These are phyloP conservation scores for Atta cephalotes DNA, from an alignment of 1,140 invertebrate species.

Conservation along the genomic window DNA sequence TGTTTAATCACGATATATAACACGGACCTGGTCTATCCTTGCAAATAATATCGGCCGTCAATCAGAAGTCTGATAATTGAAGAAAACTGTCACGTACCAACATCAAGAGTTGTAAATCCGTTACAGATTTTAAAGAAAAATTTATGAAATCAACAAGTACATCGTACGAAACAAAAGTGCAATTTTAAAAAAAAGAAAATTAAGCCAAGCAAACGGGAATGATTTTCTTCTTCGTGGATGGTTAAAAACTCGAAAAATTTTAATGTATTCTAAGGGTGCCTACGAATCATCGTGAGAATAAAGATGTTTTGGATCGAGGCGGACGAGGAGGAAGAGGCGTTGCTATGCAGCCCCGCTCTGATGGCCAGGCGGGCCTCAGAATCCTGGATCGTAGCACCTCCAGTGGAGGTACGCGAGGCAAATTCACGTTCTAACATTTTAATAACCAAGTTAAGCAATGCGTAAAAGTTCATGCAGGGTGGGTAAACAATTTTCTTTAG, in stretches of 20 bases:
- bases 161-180: background rate
- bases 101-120: background rate
- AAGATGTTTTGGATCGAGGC: slow-evolving; percentile 90
- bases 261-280: background rate
- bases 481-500: background rate
- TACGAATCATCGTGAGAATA: background rate
- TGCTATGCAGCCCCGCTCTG: slow-evolving; percentile 94
- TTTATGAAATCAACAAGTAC: background rate
- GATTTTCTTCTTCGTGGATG: slow-evolving; percentile 29
- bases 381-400: slow-evolving; percentile 94
- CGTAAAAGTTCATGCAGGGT: background rate
- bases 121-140: background rate
- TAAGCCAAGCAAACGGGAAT: background rate
- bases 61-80: background rate
- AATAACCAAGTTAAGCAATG: background rate
- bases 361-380: slow-evolving; percentile 93
- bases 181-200: slow-evolving; percentile 2
- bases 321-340: slow-evolving; percentile 93
- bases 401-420: slow-evolving; percentile 90
- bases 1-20: background rate
- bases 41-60: background rate
- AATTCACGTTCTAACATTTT: background rate
- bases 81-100: background rate
- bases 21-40: background rate
- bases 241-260: background rate